Evolutionary conservation across 1,140 invertebrate species (phyloP).

Genomic region (Meloidogyne hapla): DNA sequence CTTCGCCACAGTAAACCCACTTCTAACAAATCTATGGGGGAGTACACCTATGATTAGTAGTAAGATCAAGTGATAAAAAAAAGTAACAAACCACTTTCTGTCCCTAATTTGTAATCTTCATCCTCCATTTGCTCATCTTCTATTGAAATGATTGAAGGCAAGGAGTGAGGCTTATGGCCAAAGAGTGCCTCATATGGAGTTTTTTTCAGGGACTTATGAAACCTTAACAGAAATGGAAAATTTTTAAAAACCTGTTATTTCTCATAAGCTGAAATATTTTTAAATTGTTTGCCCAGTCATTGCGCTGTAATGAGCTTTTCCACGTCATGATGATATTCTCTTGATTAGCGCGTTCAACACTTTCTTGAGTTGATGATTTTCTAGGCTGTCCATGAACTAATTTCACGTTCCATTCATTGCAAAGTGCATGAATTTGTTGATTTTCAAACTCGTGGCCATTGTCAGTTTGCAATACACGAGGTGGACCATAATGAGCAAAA

Average conservation of each 20-base stretch:
- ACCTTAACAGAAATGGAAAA: not conserved
- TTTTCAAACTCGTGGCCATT: too few relatives aligned
- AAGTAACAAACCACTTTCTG: too few relatives aligned
- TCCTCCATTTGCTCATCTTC: not conserved
- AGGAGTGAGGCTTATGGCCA: not conserved
- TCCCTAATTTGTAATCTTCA: too few relatives aligned
- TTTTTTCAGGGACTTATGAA: not conserved
- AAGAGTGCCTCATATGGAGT: not conserved
- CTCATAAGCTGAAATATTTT: not conserved
- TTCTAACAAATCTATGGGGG: too few relatives aligned
- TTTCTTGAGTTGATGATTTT: not conserved
- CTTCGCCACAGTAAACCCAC: too few relatives aligned
- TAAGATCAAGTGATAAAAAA: too few relatives aligned
- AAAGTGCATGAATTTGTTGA: too few relatives aligned
- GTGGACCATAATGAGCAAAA: not conserved
- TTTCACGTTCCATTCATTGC: constrained; percentile 1
- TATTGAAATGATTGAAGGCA: not conserved
- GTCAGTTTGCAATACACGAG: not conserved
- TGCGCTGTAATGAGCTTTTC: not conserved
- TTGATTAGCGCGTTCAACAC: not conserved
- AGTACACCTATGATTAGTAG: too few relatives aligned
- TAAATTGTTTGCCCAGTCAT: constrained; percentile 1
- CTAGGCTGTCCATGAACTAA: not conserved
- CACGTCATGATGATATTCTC: constrained; percentile 3
- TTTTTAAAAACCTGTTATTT: constrained; percentile 1